A percentile compares a stretch with the other conserved stretches of the same genome.
phyloP scores from a whole-genome alignment of 2,797 vertebrate species.

The Benthosema pterotum region DNA sequence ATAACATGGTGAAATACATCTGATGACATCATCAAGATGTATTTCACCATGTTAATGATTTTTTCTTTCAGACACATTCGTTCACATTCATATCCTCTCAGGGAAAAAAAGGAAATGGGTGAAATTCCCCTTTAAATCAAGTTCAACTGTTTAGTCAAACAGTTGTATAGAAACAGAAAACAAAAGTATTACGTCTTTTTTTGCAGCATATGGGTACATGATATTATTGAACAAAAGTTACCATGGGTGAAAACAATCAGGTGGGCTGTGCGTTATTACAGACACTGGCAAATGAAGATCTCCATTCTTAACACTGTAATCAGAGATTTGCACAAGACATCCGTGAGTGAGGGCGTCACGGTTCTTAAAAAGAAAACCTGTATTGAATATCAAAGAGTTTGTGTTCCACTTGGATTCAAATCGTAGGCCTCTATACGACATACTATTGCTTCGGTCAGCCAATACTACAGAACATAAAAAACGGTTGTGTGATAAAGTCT shows the following conservation, averaged over 20 bases:
- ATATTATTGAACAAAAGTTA: not conserved
- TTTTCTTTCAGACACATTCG: no score
- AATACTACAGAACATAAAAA: constrained; percentile 2
- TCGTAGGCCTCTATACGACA: not conserved
- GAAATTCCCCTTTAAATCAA: no score
- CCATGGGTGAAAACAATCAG: not conserved
- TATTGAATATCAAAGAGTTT: constrained; percentile 86
- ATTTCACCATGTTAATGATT: no score
- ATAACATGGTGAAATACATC: no score
- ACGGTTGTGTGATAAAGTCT: not conserved
- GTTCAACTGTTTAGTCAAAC: constrained; percentile 22
- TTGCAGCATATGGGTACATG: not conserved
- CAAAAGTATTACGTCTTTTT: not conserved
- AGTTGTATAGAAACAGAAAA: not conserved
- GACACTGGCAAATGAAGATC: not conserved
- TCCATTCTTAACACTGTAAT: constrained; percentile 77
- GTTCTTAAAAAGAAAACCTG: constrained; percentile 32
- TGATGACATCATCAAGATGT: no score
- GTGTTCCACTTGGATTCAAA: constrained; percentile 2
- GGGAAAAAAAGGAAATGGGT: no score
- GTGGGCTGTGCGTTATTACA: no score
- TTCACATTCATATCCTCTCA: no score
- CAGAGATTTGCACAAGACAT: constrained; percentile 43
- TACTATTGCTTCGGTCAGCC: not conserved
- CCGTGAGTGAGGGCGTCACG: not conserved